Base-by-base conservation (phyloP, 2,888 invertebrate species). In the Drosophila acutilabella region DNA sequence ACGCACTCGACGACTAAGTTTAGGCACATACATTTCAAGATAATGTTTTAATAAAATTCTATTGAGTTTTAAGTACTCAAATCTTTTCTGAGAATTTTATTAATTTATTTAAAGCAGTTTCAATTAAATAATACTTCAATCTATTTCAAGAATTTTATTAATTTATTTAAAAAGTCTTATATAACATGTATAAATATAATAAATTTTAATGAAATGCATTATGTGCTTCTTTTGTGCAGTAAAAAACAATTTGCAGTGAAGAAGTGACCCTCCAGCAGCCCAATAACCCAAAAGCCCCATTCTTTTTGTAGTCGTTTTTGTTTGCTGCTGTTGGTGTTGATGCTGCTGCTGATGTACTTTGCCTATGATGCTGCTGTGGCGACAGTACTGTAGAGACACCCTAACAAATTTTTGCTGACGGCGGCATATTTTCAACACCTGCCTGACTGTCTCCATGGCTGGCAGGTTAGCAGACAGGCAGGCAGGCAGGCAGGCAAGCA, bases 391-490 rank as follows among this genome's bases (percentile, higher is more conserved):
- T 50, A 53, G 74, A 67, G 72, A 73, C 78, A 75, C 69, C 66
- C 81, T 71, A 74, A 78, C 74, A 71, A 71, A 74, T 83, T 73
- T 78, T 64, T 62, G 79, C 74, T 84, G 84, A 71, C 62, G 74
- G 71, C 81, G 81, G 87, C 84, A 87, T 84, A 83, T 83, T 81
- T 87, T 83, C 88, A 88, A 88, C 88, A 88, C 82, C 88, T 84
- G 81, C 81, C 83, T 65, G 58, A 66, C 74, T 82, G 78, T 77
- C 74, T 79, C 71, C 48, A 58, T 57, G n/a, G 48, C 53, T 48
- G 66, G 61, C 68, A 70, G 64, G 42, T 56, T 72, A 74, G 61
- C 77, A 56, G 76, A 75, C 76, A 14, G 67, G 60, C 23, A 20
- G 20, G n/a, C n/a, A n/a, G 18, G 18, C 18, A 20, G 20, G 23